Percentiles rank a stretch among this genome's conserved stretches.
Conservation (phyloP, 2,888 invertebrate species). For the Arge pagana region DNA sequence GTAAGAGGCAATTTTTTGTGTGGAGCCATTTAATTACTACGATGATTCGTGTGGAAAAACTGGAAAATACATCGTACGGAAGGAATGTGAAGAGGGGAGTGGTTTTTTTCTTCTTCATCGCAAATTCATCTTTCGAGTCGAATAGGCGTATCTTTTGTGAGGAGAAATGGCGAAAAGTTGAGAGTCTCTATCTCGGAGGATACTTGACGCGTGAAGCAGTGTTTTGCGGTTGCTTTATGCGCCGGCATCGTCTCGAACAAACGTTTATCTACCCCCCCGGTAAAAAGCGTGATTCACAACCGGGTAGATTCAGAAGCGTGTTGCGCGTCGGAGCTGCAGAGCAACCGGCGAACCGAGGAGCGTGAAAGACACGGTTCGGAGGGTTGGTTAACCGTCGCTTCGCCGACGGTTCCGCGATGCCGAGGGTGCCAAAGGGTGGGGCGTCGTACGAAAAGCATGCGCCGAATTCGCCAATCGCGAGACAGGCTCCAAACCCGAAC, state of each 20-base stretch:
- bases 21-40: too few species aligned
- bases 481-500: not conserved
- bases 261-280: conserved; percentile 44
- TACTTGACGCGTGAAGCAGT: conserved; percentile 36
- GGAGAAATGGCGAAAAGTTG: conserved; percentile 27
- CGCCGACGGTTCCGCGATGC: conserved; percentile 33
- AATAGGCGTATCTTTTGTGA: too few species aligned
- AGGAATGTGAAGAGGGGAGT: too few species aligned
- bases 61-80: too few species aligned
- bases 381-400: conserved; percentile 40
- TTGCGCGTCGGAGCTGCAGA: too few species aligned
- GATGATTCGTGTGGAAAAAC: too few species aligned
- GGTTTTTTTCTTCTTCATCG: too few species aligned
- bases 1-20: too few species aligned
- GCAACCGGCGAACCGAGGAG: not conserved
- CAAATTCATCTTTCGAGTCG: too few species aligned
- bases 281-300: conserved; percentile 35
- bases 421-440: conserved; percentile 31
- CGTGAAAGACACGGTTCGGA: conserved; percentile 7
- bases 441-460: conserved; percentile 38
- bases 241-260: conserved; percentile 32
- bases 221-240: conserved; percentile 41
- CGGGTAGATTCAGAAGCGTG: too few species aligned
- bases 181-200: conserved; percentile 35
- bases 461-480: conserved; percentile 36